These are phyloP conservation scores for Nomada ferruginata DNA, from an alignment of 2,888 invertebrate genomes.

Conservation along the genomic window DNA sequence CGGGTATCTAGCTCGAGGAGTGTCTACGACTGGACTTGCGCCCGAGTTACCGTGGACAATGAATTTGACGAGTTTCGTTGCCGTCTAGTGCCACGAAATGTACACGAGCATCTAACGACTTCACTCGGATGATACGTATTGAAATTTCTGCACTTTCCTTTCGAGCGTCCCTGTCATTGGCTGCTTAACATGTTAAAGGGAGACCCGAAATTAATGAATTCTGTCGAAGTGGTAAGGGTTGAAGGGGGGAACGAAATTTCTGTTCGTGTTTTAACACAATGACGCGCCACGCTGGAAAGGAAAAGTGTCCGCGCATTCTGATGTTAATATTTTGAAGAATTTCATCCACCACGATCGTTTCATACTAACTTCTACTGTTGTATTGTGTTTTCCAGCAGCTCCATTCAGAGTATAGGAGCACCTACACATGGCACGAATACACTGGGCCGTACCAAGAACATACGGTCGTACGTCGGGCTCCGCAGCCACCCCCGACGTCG, in stretches of 20 bases:
- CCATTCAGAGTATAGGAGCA: constrained; percentile 97
- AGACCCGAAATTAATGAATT: background rate
- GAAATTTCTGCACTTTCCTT: background rate
- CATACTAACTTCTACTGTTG: constrained; percentile 25
- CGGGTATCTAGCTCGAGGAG: background rate
- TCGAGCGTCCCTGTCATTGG: background rate
- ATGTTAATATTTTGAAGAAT: background rate
- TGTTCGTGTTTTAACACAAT: background rate
- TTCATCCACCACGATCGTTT: background rate
- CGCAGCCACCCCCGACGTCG: constrained; percentile 83
- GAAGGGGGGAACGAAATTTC: background rate
- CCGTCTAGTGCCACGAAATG: too few species aligned
- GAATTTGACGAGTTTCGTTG: background rate
- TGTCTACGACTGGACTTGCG: background rate
- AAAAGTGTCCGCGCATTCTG: background rate
- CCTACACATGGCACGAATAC: constrained; percentile 97
- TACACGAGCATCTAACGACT: too few species aligned
- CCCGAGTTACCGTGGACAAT: background rate
- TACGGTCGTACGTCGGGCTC: constrained; percentile 90
- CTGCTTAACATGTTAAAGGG: background rate
- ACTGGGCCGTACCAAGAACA: constrained; percentile 87
- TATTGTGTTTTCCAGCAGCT: constrained; percentile 87
- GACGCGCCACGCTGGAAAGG: background rate
- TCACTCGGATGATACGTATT: background rate
- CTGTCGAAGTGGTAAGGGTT: background rate